Conservation (phyloP, 64 coral and sea anemone species). For the Stylophora pistillata region DNA sequence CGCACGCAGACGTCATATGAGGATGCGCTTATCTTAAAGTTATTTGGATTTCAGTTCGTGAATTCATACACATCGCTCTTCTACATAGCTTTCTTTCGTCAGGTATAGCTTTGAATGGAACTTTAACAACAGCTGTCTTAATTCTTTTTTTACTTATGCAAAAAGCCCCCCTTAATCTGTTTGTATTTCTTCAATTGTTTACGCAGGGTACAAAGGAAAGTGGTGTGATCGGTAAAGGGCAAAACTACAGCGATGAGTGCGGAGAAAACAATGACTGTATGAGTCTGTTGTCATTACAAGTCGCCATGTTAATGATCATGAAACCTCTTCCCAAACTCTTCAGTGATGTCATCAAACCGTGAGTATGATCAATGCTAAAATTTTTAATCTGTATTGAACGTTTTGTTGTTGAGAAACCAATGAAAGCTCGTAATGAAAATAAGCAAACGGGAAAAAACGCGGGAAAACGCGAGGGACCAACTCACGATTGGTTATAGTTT, state of each 20-base stretch:
- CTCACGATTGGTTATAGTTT: too few relatives aligned
- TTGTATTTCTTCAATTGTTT: not conserved
- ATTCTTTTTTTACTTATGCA: not conserved
- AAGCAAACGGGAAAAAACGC: too few relatives aligned
- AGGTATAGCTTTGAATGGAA: conserved; percentile 27
- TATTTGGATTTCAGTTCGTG: conserved; percentile 98
- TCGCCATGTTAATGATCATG: conserved; percentile 99
- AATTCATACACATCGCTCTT: conserved; percentile 97
- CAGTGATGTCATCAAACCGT: conserved; percentile 85
- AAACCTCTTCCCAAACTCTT: conserved; percentile 93
- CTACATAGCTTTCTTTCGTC: conserved; percentile 97
- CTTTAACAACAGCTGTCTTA: not conserved
- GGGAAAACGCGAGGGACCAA: too few relatives aligned
- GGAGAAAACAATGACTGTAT: conserved; percentile 91
- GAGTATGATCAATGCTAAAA: conserved; percentile 26
- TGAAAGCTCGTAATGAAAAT: too few relatives aligned
- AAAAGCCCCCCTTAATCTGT: not conserved
- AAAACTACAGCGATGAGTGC: conserved; percentile 85
- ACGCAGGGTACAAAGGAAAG: conserved; percentile 61
- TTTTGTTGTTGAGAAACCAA: too few relatives aligned
- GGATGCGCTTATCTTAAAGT: conserved; percentile 90
- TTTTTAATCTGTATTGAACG: not conserved
- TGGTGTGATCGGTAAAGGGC: conserved; percentile 73
- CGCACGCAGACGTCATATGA: conserved; percentile 89
- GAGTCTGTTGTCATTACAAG: conserved; percentile 92